Evolutionary conservation across 2,888 invertebrate genomes (phyloP), one percentile per base, ranked within the genome.

Genomic region (Cephonodes hylas): DNA sequence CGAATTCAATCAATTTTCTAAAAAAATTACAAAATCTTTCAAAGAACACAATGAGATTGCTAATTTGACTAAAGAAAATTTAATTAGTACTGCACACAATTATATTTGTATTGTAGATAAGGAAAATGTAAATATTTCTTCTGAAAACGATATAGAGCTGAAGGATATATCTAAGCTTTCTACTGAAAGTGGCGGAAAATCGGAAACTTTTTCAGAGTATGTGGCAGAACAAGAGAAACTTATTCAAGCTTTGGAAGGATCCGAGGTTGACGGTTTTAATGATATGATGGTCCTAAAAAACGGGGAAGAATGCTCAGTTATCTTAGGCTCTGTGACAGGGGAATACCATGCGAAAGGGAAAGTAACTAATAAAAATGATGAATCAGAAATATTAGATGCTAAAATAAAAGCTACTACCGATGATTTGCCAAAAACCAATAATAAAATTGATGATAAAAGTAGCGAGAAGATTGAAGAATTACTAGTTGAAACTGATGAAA

Each of bases 201-300:
- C 72, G 20, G 67, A 73, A 61, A 70, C 76, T 13, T 84, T 83
- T 70, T 73, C 74, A 13, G 66, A 79, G 63, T 86, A 78, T 71
- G 72, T 83, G 46, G 73, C 73, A 38, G 71, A 75, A 20, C 86
- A 86, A 74, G 69, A 81, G 48, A 80, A 77, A 60, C 66, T 87
- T 31, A 65, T 86, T 20, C 60, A 75, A 58, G 75, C 71, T 22
- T 72, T 86, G 61, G 71, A 80, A 70, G 64, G 63, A 31, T 67
- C 62, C 63, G 18, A 23, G 27, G 60, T 6, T 38, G 27, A 42
- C 42, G 42, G 7, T n/a, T 27, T n/a, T 42, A 23, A 48, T 42
- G 38, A 48, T 58, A 42, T 58, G 10, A 46, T 62, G 38, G 58
- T 64, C 25, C 65, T 72, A 58, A 25, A 56, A 61, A n/a, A 64